Evolutionary conservation across 2,113 vertebrate genomes (phyloP).

Genomic region (Balaeniceps rex): DNA sequence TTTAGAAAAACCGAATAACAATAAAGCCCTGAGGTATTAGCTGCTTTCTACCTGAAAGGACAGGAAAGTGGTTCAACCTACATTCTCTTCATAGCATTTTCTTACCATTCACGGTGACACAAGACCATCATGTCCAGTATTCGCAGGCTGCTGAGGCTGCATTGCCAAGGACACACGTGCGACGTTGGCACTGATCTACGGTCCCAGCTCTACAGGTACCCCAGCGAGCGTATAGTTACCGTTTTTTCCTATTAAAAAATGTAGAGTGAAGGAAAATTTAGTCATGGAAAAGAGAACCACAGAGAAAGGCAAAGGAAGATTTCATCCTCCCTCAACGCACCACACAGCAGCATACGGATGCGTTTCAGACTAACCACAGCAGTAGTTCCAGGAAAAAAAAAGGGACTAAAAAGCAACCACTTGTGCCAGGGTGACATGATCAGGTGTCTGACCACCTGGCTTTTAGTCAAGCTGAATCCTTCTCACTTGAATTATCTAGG

Average conservation of each 20-base stretch:
- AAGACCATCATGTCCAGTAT: neutral
- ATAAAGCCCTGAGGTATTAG: neutral
- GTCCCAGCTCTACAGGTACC: neutral
- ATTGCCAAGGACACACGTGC: neutral
- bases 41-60: neutral
- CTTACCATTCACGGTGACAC: neutral
- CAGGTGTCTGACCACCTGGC: rapidly evolving
- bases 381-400: neutral
- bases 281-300: neutral
- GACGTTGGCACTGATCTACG: neutral
- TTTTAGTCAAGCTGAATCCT: neutral
- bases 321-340: neutral
- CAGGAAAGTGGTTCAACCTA: neutral
- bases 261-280: neutral
- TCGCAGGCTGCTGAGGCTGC: neutral
- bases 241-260: neutral
- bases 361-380: neutral
- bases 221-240: neutral
- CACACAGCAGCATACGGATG: neutral
- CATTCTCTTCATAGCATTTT: neutral
- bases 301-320: neutral
- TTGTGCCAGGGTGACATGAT: neutral
- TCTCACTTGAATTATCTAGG: neutral
- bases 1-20: slow-evolving; percentile 2
- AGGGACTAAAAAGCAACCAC: neutral